These are phyloP conservation scores for Lasiurus cinereus DNA, from an alignment of 2,113 vertebrate species.

Conservation along the genomic window DNA sequence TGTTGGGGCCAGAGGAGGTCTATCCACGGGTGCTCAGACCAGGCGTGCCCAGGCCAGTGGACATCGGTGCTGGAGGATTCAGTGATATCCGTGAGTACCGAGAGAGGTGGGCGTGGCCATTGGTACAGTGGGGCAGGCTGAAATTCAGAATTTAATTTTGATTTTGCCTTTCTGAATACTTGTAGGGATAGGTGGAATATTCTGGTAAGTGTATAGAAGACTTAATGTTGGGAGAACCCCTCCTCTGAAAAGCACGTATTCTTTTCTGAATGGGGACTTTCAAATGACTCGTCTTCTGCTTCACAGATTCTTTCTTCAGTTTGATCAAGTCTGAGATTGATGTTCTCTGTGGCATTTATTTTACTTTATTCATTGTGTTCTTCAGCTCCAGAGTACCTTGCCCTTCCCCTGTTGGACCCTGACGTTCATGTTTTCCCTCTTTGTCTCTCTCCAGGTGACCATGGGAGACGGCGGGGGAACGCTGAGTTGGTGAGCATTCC, in stretches of 20 bases:
- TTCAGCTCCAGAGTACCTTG: background rate
- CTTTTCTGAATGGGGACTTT: background rate
- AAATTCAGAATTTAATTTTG: constrained; percentile 18
- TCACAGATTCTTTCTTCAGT: background rate
- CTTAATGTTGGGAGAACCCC: background rate
- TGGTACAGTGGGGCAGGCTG: background rate
- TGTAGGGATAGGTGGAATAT: background rate
- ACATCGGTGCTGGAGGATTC: background rate
- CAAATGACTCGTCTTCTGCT: background rate
- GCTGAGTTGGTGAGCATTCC: constrained; percentile 73
- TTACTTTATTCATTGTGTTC: background rate
- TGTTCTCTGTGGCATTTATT: background rate
- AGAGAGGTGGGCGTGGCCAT: background rate
- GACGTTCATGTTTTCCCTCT: background rate
- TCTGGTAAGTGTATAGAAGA: background rate
- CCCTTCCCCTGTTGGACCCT: background rate
- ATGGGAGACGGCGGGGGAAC: background rate
- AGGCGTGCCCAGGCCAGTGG: background rate
- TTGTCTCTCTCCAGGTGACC: constrained; percentile 41
- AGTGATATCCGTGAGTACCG: constrained; percentile 56
- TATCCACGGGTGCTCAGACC: background rate
- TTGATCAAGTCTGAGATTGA: background rate
- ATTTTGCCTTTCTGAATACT: background rate
- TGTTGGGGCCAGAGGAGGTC: fast-evolving
- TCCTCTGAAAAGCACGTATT: background rate